Percentiles rank a stretch among this genome's conserved stretches.
Conservation (phyloP, 30 jellyfish, hydroid and myxozoan species). For the Catostylus mosaicus region DNA sequence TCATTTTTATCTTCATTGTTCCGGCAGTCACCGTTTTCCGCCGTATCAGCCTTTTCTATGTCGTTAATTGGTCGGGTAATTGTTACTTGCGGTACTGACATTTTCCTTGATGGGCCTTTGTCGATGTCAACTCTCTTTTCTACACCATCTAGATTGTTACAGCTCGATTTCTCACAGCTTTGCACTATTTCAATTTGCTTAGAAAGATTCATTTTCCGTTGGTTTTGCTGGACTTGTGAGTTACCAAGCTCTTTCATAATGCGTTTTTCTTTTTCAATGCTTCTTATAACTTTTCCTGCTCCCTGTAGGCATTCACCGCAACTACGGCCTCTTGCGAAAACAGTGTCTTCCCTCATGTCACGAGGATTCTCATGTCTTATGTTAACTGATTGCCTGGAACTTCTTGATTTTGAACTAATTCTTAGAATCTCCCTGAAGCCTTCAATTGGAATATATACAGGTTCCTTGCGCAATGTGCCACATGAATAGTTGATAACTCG, state of each 20-base stretch:
- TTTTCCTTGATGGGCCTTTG: background rate
- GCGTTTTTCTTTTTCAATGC: background rate
- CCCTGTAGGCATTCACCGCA: constrained; percentile 7
- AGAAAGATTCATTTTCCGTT: background rate
- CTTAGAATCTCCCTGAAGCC: too few species aligned
- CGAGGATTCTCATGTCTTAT: too few species aligned
- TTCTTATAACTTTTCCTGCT: background rate
- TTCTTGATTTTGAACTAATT: too few species aligned
- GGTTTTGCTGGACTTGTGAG: background rate
- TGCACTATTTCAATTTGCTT: constrained; percentile 6
- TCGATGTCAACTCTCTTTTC: background rate
- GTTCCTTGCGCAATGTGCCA: too few species aligned
- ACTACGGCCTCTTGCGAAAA: constrained; percentile 10
- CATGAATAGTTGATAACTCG: too few species aligned
- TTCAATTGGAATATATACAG: too few species aligned
- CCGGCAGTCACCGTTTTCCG: background rate
- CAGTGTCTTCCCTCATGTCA: constrained; percentile 36
- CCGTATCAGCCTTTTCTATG: background rate
- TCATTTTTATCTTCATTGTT: background rate
- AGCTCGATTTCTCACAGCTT: background rate
- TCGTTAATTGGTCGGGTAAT: constrained; percentile 38
- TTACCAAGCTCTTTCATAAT: constrained; percentile 19
- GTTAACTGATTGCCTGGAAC: too few species aligned
- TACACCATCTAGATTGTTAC: background rate
- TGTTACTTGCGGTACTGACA: constrained; percentile 53